Evolutionary conservation across 1,140 invertebrate genomes (phyloP).

Genomic region (Drosophila guanche): DNA sequence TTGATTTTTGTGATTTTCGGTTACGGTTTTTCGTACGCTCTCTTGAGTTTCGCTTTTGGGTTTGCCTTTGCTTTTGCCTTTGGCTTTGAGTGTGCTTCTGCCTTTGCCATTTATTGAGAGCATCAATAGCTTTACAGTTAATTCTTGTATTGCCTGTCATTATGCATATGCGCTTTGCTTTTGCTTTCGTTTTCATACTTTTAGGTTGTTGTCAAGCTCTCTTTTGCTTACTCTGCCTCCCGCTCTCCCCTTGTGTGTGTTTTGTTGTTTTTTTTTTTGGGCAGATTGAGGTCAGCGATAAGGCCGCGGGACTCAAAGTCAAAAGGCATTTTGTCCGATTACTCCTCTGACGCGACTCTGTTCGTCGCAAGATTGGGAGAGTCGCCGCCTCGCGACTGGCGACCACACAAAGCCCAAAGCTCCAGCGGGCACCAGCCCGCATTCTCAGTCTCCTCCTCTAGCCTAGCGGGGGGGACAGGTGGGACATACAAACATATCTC

Average conservation of each 20-base stretch:
- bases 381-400: conserved; percentile 12
- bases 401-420: conserved; percentile 30
- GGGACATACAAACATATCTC: conserved; percentile 1
- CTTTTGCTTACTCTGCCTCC: conserved; percentile 20
- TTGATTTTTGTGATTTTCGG: conserved; percentile 59
- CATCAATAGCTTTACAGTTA: too few relatives aligned
- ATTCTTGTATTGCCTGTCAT: conserved; percentile 5
- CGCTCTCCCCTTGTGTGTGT: conserved; percentile 22
- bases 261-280: too few relatives aligned
- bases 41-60: not conserved
- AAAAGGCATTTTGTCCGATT: conserved; percentile 75
- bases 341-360: conserved; percentile 22
- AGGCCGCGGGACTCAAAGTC: conserved; percentile 65
- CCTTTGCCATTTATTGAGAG: conserved; percentile 23
- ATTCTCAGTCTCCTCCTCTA: conserved; percentile 44
- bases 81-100: conserved; percentile 66
- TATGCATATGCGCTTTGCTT: conserved; percentile 12
- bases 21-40: conserved; percentile 18
- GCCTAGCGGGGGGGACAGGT: conserved; percentile 38
- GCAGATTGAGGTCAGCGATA: conserved; percentile 74
- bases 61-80: conserved; percentile 6
- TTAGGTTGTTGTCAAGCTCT: not conserved
- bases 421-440: conserved; percentile 16
- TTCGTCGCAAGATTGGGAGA: conserved; percentile 11
- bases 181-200: conserved; percentile 2